Conservation (phyloP, 2,113 vertebrate genomes). For the Puma concolor region DNA sequence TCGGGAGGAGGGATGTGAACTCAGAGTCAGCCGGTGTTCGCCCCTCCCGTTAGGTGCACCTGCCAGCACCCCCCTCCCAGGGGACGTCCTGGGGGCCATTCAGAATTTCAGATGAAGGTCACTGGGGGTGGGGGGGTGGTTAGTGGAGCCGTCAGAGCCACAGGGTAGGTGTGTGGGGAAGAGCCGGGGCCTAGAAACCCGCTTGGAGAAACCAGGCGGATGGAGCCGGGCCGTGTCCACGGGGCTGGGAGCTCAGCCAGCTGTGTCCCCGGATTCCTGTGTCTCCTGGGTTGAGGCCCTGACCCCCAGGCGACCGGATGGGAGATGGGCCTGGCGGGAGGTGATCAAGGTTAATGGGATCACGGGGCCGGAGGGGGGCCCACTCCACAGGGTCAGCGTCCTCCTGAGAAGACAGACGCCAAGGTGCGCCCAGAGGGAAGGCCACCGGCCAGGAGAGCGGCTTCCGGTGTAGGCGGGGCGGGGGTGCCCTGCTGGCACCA, state of each 20-base stretch:
- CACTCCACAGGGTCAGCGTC: not conserved
- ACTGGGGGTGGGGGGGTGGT: fast-evolving
- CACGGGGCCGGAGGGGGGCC: not conserved
- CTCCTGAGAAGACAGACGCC: not conserved
- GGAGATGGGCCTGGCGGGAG: fast-evolving
- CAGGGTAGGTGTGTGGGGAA: not conserved
- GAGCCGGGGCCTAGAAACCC: fast-evolving
- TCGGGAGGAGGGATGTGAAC: not conserved
- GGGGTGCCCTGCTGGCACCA: no score
- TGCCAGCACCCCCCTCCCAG: not conserved
- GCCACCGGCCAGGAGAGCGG: not conserved
- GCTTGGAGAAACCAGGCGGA: fast-evolving
- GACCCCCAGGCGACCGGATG: fast-evolving
- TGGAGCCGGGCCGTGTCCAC: not conserved
- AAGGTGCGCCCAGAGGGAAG: not conserved
- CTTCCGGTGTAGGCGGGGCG: no score
- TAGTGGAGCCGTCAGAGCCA: not conserved
- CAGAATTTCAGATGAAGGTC: not conserved
- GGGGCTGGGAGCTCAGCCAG: fast-evolving
- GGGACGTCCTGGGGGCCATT: not conserved
- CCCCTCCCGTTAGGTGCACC: not conserved
- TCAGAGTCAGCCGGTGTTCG: not conserved
- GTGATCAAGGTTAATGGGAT: not conserved
- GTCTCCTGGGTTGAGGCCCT: no score
- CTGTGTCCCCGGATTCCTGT: not conserved